These are phyloP conservation scores for Hestina assimilis DNA, from an alignment of 1,140 invertebrate species.

Conservation along the genomic window DNA sequence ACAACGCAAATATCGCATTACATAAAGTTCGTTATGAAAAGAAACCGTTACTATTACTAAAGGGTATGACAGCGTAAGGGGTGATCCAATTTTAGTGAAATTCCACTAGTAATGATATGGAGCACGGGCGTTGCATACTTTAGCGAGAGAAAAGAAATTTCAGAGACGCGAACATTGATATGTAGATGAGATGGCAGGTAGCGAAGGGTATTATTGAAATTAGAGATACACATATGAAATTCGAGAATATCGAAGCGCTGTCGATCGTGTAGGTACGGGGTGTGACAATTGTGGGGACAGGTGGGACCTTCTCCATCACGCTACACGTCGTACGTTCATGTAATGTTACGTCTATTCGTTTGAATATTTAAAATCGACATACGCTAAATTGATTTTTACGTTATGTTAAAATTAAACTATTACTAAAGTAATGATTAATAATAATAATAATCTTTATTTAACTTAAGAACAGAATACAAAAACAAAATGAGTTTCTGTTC, in stretches of 20 bases:
- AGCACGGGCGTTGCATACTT: constrained; percentile 68
- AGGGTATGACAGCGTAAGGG: constrained; percentile 65
- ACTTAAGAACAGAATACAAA: too few relatives aligned
- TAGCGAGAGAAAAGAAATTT: constrained; percentile 70
- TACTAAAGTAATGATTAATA: too few relatives aligned
- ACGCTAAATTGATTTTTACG: too few relatives aligned
- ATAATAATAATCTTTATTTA: too few relatives aligned
- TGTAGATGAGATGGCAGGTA: constrained; percentile 72
- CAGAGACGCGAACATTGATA: constrained; percentile 69
- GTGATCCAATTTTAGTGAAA: constrained; percentile 69
- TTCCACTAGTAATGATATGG: constrained; percentile 66
- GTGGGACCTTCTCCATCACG: constrained; percentile 29
- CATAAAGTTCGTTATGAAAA: constrained; percentile 74
- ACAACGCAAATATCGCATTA: constrained; percentile 71
- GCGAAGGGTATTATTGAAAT: constrained; percentile 72
- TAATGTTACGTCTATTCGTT: not conserved
- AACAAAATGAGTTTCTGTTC: too few relatives aligned
- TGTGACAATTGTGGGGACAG: constrained; percentile 37
- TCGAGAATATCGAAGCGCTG: constrained; percentile 57
- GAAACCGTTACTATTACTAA: constrained; percentile 71
- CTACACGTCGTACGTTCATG: not conserved
- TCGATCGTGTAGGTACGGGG: constrained; percentile 31
- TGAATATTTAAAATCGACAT: constrained; percentile 1
- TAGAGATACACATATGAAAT: constrained; percentile 71
- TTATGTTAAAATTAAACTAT: too few relatives aligned